Evolutionary conservation across 2,888 invertebrate genomes (phyloP).

Genomic region (Sphaerophoria taeniata): DNA sequence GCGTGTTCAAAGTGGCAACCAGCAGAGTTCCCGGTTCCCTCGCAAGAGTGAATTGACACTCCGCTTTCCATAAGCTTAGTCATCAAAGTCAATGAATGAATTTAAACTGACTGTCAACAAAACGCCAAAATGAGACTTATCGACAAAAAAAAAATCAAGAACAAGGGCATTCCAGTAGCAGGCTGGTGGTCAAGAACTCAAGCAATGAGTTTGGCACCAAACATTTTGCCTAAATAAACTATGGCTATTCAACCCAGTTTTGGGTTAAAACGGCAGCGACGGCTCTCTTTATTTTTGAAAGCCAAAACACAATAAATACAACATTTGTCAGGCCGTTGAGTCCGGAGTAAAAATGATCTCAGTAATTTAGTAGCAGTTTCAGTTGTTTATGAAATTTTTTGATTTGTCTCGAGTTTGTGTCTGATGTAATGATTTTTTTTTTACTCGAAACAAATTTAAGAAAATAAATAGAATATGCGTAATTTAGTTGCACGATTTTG

Average conservation of each 20-base stretch:
- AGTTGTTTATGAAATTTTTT: slow-evolving; percentile 31
- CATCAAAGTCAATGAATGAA: slow-evolving; percentile 65
- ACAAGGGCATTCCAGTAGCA: slow-evolving; percentile 65
- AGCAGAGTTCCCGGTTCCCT: slow-evolving; percentile 36
- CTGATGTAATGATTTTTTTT: not conserved
- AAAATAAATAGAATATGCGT: no score
- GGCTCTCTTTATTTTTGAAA: not conserved
- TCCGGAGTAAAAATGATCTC: not conserved
- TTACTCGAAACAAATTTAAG: no score
- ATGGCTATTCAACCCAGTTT: not conserved
- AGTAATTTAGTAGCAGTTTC: slow-evolving; percentile 62
- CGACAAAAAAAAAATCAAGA: slow-evolving; percentile 36
- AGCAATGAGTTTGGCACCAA: slow-evolving; percentile 44
- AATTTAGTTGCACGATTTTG: no score
- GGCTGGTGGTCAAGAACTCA: slow-evolving; percentile 30
- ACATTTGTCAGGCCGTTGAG: not conserved
- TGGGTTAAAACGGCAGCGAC: no score
- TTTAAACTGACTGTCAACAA: slow-evolving; percentile 51
- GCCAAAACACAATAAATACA: no score
- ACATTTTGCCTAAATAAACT: slow-evolving; percentile 59
- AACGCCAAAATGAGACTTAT: slow-evolving; percentile 28
- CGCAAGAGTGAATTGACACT: not conserved
- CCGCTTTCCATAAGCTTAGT: slow-evolving; percentile 10
- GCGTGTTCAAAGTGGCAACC: not conserved
- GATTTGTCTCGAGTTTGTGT: not conserved